Conservation (phyloP, 2,888 invertebrate species). For the Subacronicta megacephala region DNA sequence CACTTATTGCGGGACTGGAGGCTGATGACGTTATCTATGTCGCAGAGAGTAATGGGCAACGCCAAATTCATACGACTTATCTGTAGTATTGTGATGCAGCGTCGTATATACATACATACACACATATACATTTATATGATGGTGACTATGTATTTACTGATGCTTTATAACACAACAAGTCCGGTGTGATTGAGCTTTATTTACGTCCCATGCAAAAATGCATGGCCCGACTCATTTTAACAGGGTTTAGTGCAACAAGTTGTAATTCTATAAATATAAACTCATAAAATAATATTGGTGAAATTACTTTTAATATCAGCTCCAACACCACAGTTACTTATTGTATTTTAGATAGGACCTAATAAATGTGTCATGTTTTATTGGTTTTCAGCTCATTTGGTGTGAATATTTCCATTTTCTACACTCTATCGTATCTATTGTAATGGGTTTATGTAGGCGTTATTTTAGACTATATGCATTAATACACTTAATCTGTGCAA, state of each 20-base stretch:
- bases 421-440: slow-evolving; percentile 83
- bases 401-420: slow-evolving; percentile 82
- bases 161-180: no score
- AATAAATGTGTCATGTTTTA: slow-evolving; percentile 67
- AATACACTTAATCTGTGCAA: slow-evolving; percentile 25
- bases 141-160: no score
- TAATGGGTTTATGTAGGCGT: slow-evolving; percentile 47
- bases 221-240: no score
- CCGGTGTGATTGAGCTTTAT: no score
- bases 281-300: slow-evolving; percentile 5
- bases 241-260: slow-evolving; percentile 7
- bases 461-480: slow-evolving; percentile 38
- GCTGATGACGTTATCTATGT: slow-evolving; percentile 12
- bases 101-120: no score
- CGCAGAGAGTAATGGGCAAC: slow-evolving; percentile 19
- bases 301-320: slow-evolving; percentile 10
- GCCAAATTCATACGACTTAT: no score
- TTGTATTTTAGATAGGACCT: slow-evolving; percentile 20
- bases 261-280: slow-evolving; percentile 5
- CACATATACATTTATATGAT: no score
- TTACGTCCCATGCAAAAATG: no score
- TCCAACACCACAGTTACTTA: slow-evolving; percentile 5
- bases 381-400: slow-evolving; percentile 77
- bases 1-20: slow-evolving; percentile 28
- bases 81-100: no score